Percentiles rank a stretch among this genome's conserved stretches.
Conservation (phyloP, 2,113 vertebrate genomes). For the Macrotis lagotis region DNA sequence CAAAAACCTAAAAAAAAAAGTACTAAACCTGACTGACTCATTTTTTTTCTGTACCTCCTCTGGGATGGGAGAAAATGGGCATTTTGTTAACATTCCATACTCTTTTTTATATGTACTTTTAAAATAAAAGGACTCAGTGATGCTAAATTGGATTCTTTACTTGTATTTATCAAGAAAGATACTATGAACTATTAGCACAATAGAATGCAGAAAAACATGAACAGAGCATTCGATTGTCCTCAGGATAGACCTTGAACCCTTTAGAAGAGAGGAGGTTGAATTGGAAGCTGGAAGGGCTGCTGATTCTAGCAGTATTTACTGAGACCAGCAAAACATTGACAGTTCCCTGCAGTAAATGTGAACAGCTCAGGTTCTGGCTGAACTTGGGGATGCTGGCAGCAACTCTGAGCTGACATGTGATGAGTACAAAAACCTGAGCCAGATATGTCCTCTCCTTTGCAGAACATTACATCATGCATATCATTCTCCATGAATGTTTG, state of each 20-base stretch:
- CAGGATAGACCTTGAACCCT: not conserved
- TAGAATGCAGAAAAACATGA: not conserved
- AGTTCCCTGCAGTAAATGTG: not conserved
- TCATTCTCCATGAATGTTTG: not conserved
- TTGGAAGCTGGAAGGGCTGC: not conserved
- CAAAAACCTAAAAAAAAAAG: too few species aligned
- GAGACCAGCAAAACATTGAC: not conserved
- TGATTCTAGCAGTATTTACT: not conserved
- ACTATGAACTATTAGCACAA: not conserved
- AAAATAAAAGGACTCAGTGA: not conserved
- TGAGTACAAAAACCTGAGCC: slow-evolving; percentile 48
- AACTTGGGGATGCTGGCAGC: slow-evolving; percentile 57
- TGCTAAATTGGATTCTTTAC: not conserved
- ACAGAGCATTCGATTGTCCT: not conserved
- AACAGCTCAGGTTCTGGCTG: slow-evolving; percentile 3
- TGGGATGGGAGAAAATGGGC: not conserved
- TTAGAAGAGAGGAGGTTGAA: not conserved
- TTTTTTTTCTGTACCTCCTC: not conserved
- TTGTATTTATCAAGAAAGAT: not conserved
- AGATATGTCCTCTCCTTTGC: slow-evolving; percentile 62
- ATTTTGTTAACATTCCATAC: not conserved
- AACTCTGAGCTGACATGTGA: slow-evolving; percentile 65
- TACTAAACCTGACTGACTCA: not conserved
- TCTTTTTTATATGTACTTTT: not conserved
- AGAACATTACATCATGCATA: slow-evolving; percentile 46